These are phyloP conservation scores for Gambusia yucatana DNA, from an alignment of 2,797 vertebrate species.

Conservation along the genomic window DNA sequence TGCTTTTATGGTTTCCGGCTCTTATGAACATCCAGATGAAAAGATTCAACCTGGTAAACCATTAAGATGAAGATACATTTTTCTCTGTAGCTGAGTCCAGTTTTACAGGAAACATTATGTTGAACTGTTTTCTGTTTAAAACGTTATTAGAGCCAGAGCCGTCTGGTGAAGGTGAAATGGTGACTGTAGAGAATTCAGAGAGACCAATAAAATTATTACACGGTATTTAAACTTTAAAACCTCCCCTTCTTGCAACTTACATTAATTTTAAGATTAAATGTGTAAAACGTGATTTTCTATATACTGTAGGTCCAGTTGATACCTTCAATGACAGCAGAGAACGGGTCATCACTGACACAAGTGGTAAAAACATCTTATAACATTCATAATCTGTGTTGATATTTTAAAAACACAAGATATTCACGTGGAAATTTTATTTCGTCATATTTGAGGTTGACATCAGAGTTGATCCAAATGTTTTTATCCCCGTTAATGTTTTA, in stretches of 20 bases:
- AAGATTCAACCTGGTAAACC: constrained; percentile 20
- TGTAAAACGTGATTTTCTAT: neutral
- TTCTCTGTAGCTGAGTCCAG: neutral
- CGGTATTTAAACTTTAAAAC: constrained; percentile 4
- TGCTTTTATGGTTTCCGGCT: constrained; percentile 3
- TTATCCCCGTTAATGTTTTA: neutral
- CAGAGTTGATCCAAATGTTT: neutral
- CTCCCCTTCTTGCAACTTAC: neutral
- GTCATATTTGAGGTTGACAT: neutral
- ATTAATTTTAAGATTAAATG: neutral
- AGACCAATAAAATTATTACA: neutral
- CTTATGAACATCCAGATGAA: neutral
- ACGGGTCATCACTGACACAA: neutral
- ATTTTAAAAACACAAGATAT: neutral
- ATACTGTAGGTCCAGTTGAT: neutral
- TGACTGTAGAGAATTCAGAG: neutral
- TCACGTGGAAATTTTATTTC: neutral
- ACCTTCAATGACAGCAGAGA: constrained; percentile 1
- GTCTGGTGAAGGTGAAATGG: neutral
- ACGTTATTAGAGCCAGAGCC: neutral
- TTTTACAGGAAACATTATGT: neutral
- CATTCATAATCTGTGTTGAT: neutral
- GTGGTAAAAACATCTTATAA: constrained; percentile 5
- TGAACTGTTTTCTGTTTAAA: neutral
- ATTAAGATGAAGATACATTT: neutral